A percentile compares a stretch with the other conserved stretches of the same genome.
phyloP scores from a whole-genome alignment of 1,140 invertebrate species.

The Scaptomyza graminum region DNA sequence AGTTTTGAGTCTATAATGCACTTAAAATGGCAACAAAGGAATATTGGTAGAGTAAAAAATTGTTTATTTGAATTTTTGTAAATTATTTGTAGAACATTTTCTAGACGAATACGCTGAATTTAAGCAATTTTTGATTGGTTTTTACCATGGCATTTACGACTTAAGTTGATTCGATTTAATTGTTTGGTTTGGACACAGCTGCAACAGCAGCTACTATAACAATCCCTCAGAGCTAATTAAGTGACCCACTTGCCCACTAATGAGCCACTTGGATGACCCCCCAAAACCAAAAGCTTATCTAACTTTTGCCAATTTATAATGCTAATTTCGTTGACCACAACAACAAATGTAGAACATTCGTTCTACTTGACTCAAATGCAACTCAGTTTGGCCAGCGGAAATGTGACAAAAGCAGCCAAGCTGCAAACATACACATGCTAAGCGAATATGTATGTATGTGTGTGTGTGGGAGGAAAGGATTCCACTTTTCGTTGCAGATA shows the following conservation, averaged over 20 bases:
- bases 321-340: slow-evolving; percentile 60
- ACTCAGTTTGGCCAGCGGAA: slow-evolving; percentile 56
- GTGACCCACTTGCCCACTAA: slow-evolving; percentile 60
- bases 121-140: background rate
- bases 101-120: no score
- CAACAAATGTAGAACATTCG: background rate
- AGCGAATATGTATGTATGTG: background rate
- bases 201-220: slow-evolving; percentile 42
- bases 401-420: slow-evolving; percentile 57
- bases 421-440: background rate
- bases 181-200: background rate
- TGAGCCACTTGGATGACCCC: slow-evolving; percentile 49
- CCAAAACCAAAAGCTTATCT: slow-evolving; percentile 48
- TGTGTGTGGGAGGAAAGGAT: background rate
- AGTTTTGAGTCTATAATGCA: background rate
- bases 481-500: slow-evolving; percentile 19
- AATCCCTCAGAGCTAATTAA: slow-evolving; percentile 53
- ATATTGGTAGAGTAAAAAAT: background rate
- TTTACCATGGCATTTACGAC: background rate
- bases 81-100: no score
- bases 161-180: background rate
- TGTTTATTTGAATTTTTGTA: no score
- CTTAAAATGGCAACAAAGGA: no score
- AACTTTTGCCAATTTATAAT: slow-evolving; percentile 74
- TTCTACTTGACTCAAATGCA: slow-evolving; percentile 58